Percentiles rank a stretch among this genome's conserved stretches.
phyloP scores from a whole-genome alignment of 2,113 vertebrate genomes.

The Ceyx margarethae region DNA sequence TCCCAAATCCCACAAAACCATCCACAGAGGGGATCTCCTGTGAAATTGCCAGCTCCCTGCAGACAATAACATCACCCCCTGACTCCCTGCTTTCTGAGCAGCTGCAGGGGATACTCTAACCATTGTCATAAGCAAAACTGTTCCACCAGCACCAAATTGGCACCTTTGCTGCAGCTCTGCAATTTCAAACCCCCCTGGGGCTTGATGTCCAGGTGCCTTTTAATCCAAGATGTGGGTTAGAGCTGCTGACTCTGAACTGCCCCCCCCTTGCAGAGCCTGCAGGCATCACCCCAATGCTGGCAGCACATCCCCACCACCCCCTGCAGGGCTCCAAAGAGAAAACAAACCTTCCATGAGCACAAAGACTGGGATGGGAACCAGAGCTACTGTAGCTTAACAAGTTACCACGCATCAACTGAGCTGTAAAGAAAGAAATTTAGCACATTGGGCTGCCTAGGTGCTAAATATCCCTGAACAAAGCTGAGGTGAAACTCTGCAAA shows the following conservation, averaged over 20 bases:
- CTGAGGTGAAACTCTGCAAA: fast-evolving
- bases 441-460: neutral
- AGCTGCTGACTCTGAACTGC: neutral
- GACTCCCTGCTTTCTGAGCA: neutral
- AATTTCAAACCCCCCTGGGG: neutral
- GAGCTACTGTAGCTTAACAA: neutral
- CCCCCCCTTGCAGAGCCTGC: neutral
- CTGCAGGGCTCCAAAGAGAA: neutral
- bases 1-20: neutral
- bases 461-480: neutral
- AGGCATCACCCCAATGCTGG: neutral
- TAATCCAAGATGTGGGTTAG: neutral
- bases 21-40: neutral
- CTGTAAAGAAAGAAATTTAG: neutral
- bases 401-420: neutral
- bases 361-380: neutral
- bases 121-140: neutral
- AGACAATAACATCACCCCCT: neutral
- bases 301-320: neutral
- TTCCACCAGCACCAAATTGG: neutral
- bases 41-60: neutral
- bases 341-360: neutral
- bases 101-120: neutral
- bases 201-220: neutral
- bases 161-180: neutral